Percentiles rank a stretch among this genome's conserved stretches.
Evolutionary conservation across 2,888 invertebrate species (phyloP).

Genomic region (Sarcophaga subvicina): DNA sequence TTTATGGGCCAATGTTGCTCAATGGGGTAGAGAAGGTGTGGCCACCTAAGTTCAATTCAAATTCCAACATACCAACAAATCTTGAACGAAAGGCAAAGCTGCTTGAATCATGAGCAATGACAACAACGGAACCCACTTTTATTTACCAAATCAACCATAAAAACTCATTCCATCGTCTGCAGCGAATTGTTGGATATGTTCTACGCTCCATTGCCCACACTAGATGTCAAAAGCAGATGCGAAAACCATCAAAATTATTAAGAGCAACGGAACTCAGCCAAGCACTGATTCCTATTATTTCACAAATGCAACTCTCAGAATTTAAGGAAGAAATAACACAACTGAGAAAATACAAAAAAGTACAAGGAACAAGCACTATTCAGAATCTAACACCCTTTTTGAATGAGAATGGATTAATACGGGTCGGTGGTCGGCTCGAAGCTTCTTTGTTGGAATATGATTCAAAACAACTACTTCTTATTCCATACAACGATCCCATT

Average conservation of each 20-base stretch:
- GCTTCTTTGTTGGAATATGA: slow-evolving; percentile 52
- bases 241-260: background rate
- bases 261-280: background rate
- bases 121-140: no score
- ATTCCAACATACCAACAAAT: background rate
- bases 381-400: background rate
- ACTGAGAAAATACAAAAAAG: background rate
- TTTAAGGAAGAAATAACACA: slow-evolving; percentile 12
- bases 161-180: no score
- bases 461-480: slow-evolving; percentile 70
- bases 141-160: no score
- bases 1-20: slow-evolving; percentile 9
- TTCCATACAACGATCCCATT: slow-evolving; percentile 67
- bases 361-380: background rate
- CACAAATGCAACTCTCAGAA: slow-evolving; percentile 24
- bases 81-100: background rate
- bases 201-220: slow-evolving; percentile 9
- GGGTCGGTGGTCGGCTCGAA: slow-evolving; percentile 71
- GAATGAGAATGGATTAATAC: slow-evolving; percentile 5
- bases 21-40: background rate
- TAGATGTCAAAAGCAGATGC: slow-evolving; percentile 5
- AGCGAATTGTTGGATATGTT: slow-evolving; percentile 2
- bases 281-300: slow-evolving; percentile 15
- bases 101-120: background rate
- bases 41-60: slow-evolving; percentile 12